Evolutionary conservation across 2,888 invertebrate species (phyloP), one percentile per base, ranked within the genome.

Genomic region (Oxytorus armatus): DNA sequence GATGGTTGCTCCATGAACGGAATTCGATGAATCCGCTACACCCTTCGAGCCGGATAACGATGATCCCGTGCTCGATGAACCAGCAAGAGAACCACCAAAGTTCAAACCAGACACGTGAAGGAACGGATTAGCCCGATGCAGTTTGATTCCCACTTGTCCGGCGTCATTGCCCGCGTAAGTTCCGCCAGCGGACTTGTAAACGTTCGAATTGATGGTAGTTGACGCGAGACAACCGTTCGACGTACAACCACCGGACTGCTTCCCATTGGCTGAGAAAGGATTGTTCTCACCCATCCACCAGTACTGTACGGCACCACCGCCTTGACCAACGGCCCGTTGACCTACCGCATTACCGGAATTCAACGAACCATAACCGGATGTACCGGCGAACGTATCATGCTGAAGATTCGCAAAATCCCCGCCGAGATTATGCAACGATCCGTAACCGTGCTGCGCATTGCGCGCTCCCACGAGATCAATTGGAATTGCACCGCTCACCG

Each of bases 231-330:
- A 86, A 33, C 61, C 82, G 16, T 65, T 82, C 0, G 84, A 16
- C 11, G 63, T 59, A 21, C 84, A 85, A 2, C 82, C 86, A 44
- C 79, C 81, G 10, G 66, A 33, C 0, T 33, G 7, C 1, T 36
- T 82, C 5, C 69, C 53, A 1, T 39, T 49, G 3, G 44, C 11
- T 16, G 29, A 61, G 61, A 86, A 87, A 0, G 87, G 84, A 44
- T 79, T 86, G 16, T 63, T 59, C 1, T 75, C 18, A 1, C 75
- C 53, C 70, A 79, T 84, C 86, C 86, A 87, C 87, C 83, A 84
- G 44, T 53, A 82, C 18, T 84, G 61, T 0, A n/a, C n/a, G n/a
- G 25, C 1, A 16, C 51, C 55, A 7, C 39, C 70, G 14, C 14
- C 36, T 23, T 68, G 61, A 23, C 66, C 68, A 4, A 47, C 73